These are phyloP conservation scores for Ricordea florida DNA, from an alignment of 92 coral and sea anemone species.

Conservation along the genomic window DNA sequence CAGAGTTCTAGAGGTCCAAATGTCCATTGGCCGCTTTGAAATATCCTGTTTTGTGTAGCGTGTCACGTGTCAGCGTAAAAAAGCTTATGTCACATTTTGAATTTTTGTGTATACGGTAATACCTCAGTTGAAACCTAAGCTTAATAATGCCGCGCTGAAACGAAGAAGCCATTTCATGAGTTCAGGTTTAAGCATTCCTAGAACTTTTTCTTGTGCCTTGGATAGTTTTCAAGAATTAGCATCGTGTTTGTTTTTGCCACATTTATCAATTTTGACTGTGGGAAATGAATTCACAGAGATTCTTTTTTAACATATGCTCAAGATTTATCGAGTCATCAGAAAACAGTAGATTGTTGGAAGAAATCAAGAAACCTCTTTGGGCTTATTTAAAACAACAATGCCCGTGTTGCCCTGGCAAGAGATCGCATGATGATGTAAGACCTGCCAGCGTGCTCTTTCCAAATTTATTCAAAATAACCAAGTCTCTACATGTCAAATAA, in stretches of 20 bases:
- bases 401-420: too few relatives aligned
- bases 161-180: constrained; percentile 39
- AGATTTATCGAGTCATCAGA: not conserved
- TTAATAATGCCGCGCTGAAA: constrained; percentile 12
- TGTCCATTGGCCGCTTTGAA: not conserved
- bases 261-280: constrained; percentile 22
- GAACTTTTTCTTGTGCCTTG: constrained; percentile 23
- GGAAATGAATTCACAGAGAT: constrained; percentile 44
- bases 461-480: too few relatives aligned
- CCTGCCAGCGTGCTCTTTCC: too few relatives aligned
- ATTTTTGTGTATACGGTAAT: constrained; percentile 17
- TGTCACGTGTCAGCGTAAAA: constrained; percentile 19
- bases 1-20: constrained; percentile 18
- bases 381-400: too few relatives aligned
- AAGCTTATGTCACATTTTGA: not conserved
- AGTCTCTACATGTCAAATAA: too few relatives aligned
- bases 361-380: constrained; percentile 20
- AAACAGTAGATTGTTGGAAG: too few relatives aligned
- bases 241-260: constrained; percentile 22
- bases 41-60: constrained; percentile 6
- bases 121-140: constrained; percentile 7
- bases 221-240: constrained; percentile 24
- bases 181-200: constrained; percentile 22
- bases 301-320: constrained; percentile 22
- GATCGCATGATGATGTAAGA: too few relatives aligned